Evolutionary conservation across 1,140 invertebrate species (phyloP).

Genomic region (Caenorhabditis briggsae): DNA sequence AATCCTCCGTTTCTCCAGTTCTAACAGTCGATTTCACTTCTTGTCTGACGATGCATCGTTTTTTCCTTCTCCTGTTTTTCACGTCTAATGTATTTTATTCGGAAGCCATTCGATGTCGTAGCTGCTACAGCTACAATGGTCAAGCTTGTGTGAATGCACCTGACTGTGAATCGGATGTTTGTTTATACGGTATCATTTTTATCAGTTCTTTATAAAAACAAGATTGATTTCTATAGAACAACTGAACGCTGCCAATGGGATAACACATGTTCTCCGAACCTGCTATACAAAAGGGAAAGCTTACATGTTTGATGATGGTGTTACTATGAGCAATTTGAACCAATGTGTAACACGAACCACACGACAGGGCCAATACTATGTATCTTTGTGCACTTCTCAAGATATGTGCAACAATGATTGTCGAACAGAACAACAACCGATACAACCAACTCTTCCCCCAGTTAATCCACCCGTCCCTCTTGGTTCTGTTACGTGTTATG

Average conservation of each 20-base stretch:
- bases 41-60: not conserved
- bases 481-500: constrained; percentile 36
- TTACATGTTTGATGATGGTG: constrained; percentile 29
- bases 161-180: constrained; percentile 30
- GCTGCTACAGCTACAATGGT: constrained; percentile 44
- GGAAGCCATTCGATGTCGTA: constrained; percentile 27
- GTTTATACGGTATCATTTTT: constrained; percentile 6
- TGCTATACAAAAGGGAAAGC: constrained; percentile 47
- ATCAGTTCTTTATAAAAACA: not conserved
- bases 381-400: constrained; percentile 2
- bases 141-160: constrained; percentile 47
- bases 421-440: constrained; percentile 17
- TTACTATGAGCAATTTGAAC: constrained; percentile 33
- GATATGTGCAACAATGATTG: constrained; percentile 46
- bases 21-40: not conserved
- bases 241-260: constrained; percentile 38
- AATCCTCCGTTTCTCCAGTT: not conserved
- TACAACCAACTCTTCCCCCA: constrained; percentile 7
- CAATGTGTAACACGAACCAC: constrained; percentile 32
- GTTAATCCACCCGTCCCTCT: constrained; percentile 6
- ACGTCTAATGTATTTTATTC: not conserved
- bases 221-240: not conserved
- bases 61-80: not conserved
- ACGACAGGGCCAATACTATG: constrained; percentile 25
- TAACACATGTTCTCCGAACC: constrained; percentile 29